Conservation (phyloP, 2,888 invertebrate species). For the Pyrrhosoma nymphula region DNA sequence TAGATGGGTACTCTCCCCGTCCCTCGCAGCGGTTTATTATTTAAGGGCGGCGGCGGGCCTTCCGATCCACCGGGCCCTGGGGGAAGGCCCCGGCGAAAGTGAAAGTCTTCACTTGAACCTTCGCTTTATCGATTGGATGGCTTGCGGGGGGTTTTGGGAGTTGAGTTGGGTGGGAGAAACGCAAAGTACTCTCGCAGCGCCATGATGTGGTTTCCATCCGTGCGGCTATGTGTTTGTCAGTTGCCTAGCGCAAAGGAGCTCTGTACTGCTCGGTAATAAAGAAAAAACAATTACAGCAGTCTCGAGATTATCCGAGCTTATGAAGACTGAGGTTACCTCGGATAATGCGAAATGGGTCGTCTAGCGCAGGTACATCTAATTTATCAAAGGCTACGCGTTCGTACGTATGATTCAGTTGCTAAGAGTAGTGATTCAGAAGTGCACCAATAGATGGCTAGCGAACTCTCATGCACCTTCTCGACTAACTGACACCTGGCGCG, state of each 20-base stretch:
- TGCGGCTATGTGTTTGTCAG: background rate
- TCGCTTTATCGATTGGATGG: conserved; percentile 51
- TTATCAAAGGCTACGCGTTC: too few relatives aligned
- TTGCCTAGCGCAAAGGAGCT: background rate
- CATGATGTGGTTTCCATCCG: conserved; percentile 2
- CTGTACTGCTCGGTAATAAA: too few relatives aligned
- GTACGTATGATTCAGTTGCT: too few relatives aligned
- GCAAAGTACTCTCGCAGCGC: background rate
- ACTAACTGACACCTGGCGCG: too few relatives aligned
- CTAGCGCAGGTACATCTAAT: too few relatives aligned
- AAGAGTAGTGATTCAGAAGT: too few relatives aligned
- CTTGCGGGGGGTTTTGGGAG: background rate
- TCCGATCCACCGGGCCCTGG: background rate
- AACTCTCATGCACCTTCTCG: too few relatives aligned
- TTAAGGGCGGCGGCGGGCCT: background rate
- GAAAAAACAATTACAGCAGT: too few relatives aligned
- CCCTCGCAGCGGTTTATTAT: background rate
- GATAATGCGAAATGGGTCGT: too few relatives aligned
- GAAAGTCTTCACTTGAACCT: conserved; percentile 61
- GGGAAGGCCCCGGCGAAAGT: conserved; percentile 44
- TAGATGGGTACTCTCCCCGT: background rate
- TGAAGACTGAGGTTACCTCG: too few relatives aligned
- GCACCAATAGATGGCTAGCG: too few relatives aligned
- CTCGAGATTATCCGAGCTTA: too few relatives aligned
- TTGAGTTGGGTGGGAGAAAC: background rate